Evolutionary conservation across 2,888 invertebrate genomes (phyloP).

Genomic region (Phaedon cochleariae): DNA sequence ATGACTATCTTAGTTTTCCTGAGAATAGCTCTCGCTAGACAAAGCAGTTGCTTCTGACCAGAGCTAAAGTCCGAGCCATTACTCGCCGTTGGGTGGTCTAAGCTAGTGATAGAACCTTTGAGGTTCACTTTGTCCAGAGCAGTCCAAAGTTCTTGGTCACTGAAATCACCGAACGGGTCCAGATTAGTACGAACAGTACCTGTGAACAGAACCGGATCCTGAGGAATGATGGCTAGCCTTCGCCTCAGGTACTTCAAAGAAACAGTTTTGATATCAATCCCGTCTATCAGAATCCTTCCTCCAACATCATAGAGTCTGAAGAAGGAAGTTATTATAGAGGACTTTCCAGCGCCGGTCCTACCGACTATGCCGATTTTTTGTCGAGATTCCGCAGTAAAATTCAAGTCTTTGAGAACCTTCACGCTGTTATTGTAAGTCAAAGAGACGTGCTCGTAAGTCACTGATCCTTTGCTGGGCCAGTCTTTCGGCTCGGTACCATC

Average conservation of each 20-base stretch:
- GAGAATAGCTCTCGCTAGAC: constrained; percentile 71
- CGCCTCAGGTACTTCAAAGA: constrained; percentile 61
- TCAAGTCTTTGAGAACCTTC: constrained; percentile 75
- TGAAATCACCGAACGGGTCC: constrained; percentile 43
- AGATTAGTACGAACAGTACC: constrained; percentile 64
- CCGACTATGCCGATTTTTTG: constrained; percentile 81
- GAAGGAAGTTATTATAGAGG: constrained; percentile 76
- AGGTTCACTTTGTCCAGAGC: constrained; percentile 54
- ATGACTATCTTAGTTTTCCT: constrained; percentile 59
- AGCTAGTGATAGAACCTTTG: constrained; percentile 65
- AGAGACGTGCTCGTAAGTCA: constrained; percentile 73
- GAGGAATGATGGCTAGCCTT: constrained; percentile 83
- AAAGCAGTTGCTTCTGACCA: constrained; percentile 73
- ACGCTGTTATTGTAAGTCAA: constrained; percentile 78
- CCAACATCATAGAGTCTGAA: constrained; percentile 67
- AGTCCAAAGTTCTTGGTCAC: constrained; percentile 46
- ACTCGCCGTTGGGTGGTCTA: constrained; percentile 60
- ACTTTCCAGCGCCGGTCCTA: constrained; percentile 80
- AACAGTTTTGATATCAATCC: constrained; percentile 67
- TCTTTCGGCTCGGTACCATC: constrained; percentile 65
- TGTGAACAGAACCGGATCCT: constrained; percentile 85
- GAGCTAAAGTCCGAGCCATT: constrained; percentile 51
- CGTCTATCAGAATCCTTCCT: constrained; percentile 69
- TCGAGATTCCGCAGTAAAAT: constrained; percentile 71
- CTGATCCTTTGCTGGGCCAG: constrained; percentile 76